Evolutionary conservation across 37 sponge, comb jelly and placozoan species (phyloP), one percentile per base, ranked within the genome.

Genomic region (Aplysina aerophoba): DNA sequence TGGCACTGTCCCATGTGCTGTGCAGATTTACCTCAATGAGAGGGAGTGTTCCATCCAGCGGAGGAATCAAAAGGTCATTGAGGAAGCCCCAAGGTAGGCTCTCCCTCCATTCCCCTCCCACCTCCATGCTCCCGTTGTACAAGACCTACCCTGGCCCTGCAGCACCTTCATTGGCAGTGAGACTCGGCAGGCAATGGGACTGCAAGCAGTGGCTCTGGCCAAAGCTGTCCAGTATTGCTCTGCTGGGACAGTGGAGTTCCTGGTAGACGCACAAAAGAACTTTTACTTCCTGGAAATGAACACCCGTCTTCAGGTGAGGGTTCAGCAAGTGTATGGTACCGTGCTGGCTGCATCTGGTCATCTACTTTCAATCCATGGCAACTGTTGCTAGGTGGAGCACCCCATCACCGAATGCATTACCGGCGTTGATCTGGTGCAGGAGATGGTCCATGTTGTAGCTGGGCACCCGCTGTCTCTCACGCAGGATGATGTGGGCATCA

Each of bases 231-330:
- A 91, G 16, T 98, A 98, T 85, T 66, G 60, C 33, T 96, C 97
- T 44, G 97, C 97, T 44, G 97, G 95, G 0, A 99, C 99, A 19
- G 95, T 95, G 31, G 99, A 99, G 84, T 99, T 99, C 86, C 90
- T 99, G 35, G 99, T 99, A 22, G 99, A 99, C 79, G 85, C 90
- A 20, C 83, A 86, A 60, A 92, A 84, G 62, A 96, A 95, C 82
- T 99, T 99, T 80, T 99, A 96, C 73, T 99, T 99, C 90, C 85
- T 99, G 73, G 99, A 99, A 60, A 99, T 99, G 99, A 99, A 99
- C 86, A 99, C 99, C 27, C 79, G 99, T 19, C 81, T 99, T 28
- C 99, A 99, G 83, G 92, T 87, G 37, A 40, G 61, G n/a, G n/a
- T n/a, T n/a, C n/a, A n/a, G n/a, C n/a, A n/a, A n/a, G n/a, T n/a